Base-by-base conservation (phyloP, 2,888 invertebrate species). In the Ligdia adustata region DNA sequence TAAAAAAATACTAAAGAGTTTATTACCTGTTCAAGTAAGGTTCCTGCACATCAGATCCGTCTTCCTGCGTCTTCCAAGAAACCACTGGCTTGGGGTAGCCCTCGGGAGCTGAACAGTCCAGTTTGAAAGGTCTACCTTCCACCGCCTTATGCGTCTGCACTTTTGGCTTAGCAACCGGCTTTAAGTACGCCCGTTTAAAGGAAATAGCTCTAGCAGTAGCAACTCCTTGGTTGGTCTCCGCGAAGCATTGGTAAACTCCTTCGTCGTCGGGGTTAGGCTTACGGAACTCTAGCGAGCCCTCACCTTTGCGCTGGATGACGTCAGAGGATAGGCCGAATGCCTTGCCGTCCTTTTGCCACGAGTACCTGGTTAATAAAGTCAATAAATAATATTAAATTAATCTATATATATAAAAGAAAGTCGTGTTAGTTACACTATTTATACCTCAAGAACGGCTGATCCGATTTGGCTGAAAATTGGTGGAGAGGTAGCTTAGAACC, bases 31-130 rank as follows among this genome's bases (percentile, higher is more conserved):
- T 70, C 0, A 70, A 29, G 9, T 79, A 68, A 0, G 54, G 55
- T 6, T 74, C 69, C 0, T 64, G 28, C 1, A 68, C 63, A 0
- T 60, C 62, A 0, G 55, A 53, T 0, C 72, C 68, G 2, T 76
- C 73, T 0, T 62, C 58, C 41, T 78, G 76, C 0, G 66, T 72
- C 34, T 69, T 64, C 88, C 88, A 88, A 0, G 62, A 57, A 0
- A 87, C 78, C 3, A 64, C 71, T 0, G 85, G 85, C 39, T 72
- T 72, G 0, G 88, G 88, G 42, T 84, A 82, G 0, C 75, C 69
- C 1, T 80, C 66, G 0, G 83, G 79, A 0, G 75, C 69, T 0
- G 58, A 38, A 24, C 88, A 88, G 4, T 77, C 75, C 3, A 88
- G 49, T 52, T 82, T 73, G 43, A 67, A 84, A 0, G 80, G 76